These are phyloP conservation scores for Drosophila anceps DNA, from an alignment of 2,888 invertebrate genomes.

Conservation along the genomic window DNA sequence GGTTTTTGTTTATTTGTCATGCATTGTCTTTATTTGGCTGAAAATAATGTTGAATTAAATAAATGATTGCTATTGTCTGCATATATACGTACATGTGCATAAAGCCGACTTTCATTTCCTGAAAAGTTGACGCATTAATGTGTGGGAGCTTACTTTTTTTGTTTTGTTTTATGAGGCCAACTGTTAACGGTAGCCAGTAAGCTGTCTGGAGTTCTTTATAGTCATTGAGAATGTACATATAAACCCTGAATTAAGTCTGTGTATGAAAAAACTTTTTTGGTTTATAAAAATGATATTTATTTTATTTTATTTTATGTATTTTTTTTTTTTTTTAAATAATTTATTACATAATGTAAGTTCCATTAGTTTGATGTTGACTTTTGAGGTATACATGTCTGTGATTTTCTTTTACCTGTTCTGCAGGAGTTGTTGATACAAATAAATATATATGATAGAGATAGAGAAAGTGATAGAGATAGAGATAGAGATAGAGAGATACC, in stretches of 20 bases:
- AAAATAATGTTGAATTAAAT: constrained; percentile 70
- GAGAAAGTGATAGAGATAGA: too few species aligned
- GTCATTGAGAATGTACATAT: constrained; percentile 5
- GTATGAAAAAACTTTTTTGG: not conserved
- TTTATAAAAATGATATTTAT: not conserved
- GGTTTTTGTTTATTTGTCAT: constrained; percentile 62
- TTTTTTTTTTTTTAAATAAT: not conserved
- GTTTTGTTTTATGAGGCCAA: not conserved
- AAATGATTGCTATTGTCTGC: constrained; percentile 64
- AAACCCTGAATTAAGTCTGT: not conserved
- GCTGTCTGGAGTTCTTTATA: constrained; percentile 6
- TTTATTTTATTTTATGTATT: not conserved
- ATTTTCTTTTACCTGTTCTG: not conserved
- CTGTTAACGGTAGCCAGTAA: constrained; percentile 11
- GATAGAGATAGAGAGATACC: too few species aligned
- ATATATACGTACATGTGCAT: constrained; percentile 18
- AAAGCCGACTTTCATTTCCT: constrained; percentile 74
- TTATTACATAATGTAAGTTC: not conserved
- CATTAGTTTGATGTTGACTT: not conserved
- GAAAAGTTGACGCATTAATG: constrained; percentile 29
- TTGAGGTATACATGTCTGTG: not conserved
- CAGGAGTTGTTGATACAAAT: not conserved
- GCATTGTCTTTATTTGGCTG: constrained; percentile 73
- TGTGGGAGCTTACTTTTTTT: constrained; percentile 55
- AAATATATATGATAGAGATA: not conserved